Percentiles rank a stretch among this genome's conserved stretches.
Conservation (phyloP, 2,888 invertebrate genomes). For the Spisula subtruncata region DNA sequence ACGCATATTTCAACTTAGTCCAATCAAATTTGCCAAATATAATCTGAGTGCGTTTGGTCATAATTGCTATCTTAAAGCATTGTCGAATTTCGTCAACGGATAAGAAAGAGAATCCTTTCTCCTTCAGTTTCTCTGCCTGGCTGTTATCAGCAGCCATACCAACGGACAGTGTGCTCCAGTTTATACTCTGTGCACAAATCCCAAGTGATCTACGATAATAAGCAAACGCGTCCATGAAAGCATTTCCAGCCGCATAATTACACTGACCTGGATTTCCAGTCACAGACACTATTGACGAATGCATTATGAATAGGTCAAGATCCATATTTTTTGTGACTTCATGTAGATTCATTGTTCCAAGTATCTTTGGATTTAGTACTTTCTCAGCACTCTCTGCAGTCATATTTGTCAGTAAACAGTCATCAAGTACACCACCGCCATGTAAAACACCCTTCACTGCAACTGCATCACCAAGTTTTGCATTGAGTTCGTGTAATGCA, state of each 20-base stretch:
- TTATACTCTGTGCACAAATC: slow-evolving; percentile 74
- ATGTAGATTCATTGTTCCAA: slow-evolving; percentile 78
- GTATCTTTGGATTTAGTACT: slow-evolving; percentile 66
- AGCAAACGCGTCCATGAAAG: slow-evolving; percentile 76
- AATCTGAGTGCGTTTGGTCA: slow-evolving; percentile 31
- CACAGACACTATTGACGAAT: slow-evolving; percentile 76
- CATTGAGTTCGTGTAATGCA: background rate
- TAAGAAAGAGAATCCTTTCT: slow-evolving; percentile 52
- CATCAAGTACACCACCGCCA: slow-evolving; percentile 73
- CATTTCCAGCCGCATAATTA: slow-evolving; percentile 79
- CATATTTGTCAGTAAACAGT: slow-evolving; percentile 60
- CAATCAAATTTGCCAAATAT: slow-evolving; percentile 47
- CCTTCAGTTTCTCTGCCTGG: slow-evolving; percentile 41
- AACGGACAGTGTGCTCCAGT: slow-evolving; percentile 77
- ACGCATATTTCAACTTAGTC: background rate
- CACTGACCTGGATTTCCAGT: slow-evolving; percentile 77
- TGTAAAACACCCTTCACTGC: slow-evolving; percentile 74
- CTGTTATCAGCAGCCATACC: slow-evolving; percentile 69
- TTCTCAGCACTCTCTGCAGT: slow-evolving; percentile 52
- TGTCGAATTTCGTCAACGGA: slow-evolving; percentile 45
- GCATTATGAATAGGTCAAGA: slow-evolving; percentile 78
- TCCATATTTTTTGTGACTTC: slow-evolving; percentile 56
- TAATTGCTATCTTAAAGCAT: slow-evolving; percentile 51
- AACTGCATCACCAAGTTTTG: background rate
- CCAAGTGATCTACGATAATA: slow-evolving; percentile 66